Evolutionary conservation across 2,888 invertebrate species (phyloP).

Genomic region (Drosophila subquinaria): DNA sequence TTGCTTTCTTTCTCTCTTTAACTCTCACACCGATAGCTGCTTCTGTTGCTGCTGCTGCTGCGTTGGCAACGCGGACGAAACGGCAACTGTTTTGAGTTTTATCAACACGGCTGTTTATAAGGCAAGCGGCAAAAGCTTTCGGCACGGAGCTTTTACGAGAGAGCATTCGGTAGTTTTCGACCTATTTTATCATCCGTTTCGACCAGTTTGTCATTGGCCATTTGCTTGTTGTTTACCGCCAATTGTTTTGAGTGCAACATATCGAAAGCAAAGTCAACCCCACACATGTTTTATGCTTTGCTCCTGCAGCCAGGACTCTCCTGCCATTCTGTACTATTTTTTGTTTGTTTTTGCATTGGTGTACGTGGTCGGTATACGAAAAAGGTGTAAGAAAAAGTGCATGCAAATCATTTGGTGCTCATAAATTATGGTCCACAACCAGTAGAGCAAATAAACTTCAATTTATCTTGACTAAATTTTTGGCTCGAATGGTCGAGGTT

Average conservation of each 20-base stretch:
- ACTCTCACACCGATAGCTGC: conserved; percentile 10
- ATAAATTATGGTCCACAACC: conserved; percentile 69
- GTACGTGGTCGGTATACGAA: conserved; percentile 23
- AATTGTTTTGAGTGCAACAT: conserved; percentile 72
- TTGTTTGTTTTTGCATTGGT: conserved; percentile 8
- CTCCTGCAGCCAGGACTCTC: conserved; percentile 12
- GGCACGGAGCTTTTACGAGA: conserved; percentile 52
- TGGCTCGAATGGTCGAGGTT: conserved; percentile 1
- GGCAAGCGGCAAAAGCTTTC: conserved; percentile 61
- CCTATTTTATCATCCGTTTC: conserved; percentile 52
- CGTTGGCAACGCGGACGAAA: conserved; percentile 67
- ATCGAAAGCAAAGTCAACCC: conserved; percentile 47
- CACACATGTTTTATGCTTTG: conserved; percentile 33
- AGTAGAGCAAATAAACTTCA: conserved; percentile 69
- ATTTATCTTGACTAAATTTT: conserved; percentile 61
- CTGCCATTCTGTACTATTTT: conserved; percentile 2
- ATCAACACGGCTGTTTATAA: conserved; percentile 65
- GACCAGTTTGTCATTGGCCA: conserved; percentile 66
- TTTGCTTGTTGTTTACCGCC: conserved; percentile 55
- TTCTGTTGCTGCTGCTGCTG: conserved; percentile 40
- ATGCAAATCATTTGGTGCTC: conserved; percentile 77
- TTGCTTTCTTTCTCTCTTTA: conserved; percentile 1
- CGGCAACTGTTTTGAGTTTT: conserved; percentile 71
- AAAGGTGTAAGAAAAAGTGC: conserved; percentile 61
- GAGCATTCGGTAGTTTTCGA: conserved; percentile 44